A percentile compares a stretch with the other conserved stretches of the same genome.
phyloP scores from a whole-genome alignment of 2,113 vertebrate species.

The Poecile atricapillus region DNA sequence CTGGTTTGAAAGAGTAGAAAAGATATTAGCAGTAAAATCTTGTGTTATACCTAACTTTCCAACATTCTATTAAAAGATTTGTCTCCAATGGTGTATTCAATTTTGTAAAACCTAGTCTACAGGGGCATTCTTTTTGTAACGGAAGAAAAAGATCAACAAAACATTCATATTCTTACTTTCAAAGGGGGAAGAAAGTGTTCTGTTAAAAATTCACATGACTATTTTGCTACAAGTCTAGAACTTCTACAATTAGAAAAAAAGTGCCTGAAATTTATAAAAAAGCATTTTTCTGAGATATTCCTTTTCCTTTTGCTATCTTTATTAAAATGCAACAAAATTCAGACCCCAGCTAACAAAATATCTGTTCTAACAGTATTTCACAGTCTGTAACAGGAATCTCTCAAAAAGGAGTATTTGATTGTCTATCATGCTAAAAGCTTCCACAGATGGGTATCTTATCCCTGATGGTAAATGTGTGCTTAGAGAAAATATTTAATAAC shows the following conservation, averaged over 20 bases:
- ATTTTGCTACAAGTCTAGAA: neutral
- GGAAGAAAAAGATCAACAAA: neutral
- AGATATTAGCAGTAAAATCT: neutral
- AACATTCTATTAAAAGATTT: neutral
- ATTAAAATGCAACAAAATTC: neutral
- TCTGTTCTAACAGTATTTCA: neutral
- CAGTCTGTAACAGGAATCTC: neutral
- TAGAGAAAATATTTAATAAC: neutral
- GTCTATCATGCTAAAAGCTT: neutral
- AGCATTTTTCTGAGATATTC: neutral
- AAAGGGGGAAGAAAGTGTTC: neutral
- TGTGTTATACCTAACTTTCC: neutral
- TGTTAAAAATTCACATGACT: neutral
- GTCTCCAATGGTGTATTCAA: neutral
- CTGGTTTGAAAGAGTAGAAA: conserved; percentile 58
- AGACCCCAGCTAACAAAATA: neutral
- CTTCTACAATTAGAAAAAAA: neutral
- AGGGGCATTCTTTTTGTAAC: neutral
- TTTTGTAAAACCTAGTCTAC: neutral
- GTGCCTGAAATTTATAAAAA: neutral
- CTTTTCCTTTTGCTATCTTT: neutral
- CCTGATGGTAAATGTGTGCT: fast-evolving
- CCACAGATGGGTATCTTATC: fast-evolving
- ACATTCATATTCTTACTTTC: neutral
- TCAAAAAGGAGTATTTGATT: neutral